Conservation (phyloP, 2,888 invertebrate species). For the Eustalomyia histrio region DNA sequence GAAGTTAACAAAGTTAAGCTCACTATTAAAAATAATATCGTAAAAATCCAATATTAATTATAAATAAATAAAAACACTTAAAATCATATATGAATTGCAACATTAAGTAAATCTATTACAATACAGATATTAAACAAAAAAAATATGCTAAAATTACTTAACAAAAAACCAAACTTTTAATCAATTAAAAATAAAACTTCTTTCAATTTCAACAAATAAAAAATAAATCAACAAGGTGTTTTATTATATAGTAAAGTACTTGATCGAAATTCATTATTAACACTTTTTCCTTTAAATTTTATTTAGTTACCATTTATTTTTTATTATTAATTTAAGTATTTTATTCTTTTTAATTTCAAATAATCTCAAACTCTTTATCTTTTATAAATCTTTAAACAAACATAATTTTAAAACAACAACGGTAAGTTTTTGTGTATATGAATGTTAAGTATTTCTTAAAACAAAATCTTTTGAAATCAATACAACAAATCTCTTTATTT, state of each 20-base stretch:
- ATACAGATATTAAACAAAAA: slow-evolving; percentile 42
- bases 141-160: slow-evolving; percentile 63
- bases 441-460: slow-evolving; percentile 64
- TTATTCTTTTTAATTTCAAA: slow-evolving; percentile 1
- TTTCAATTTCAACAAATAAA: slow-evolving; percentile 64
- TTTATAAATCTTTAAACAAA: slow-evolving; percentile 10
- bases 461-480: slow-evolving; percentile 24
- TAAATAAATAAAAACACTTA: slow-evolving; percentile 37
- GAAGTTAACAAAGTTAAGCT: slow-evolving; percentile 66
- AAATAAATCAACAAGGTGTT: slow-evolving; percentile 54
- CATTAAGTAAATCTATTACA: slow-evolving; percentile 61
- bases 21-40: slow-evolving; percentile 51
- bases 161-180: slow-evolving; percentile 53
- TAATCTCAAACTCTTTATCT: slow-evolving; percentile 4
- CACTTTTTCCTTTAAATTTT: slow-evolving; percentile 13
- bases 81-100: slow-evolving; percentile 56
- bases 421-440: slow-evolving; percentile 65
- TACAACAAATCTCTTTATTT: slow-evolving; percentile 39
- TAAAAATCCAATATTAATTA: slow-evolving; percentile 36
- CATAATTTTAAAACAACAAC: slow-evolving; percentile 32
- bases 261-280: not conserved
- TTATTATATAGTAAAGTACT: slow-evolving; percentile 24
- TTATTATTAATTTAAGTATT: slow-evolving; percentile 6
- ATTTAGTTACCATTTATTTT: not conserved
- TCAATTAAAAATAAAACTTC: slow-evolving; percentile 66